Evolutionary conservation across 2,113 vertebrate species (phyloP).

Genomic region (Amblyopsis rosae): DNA sequence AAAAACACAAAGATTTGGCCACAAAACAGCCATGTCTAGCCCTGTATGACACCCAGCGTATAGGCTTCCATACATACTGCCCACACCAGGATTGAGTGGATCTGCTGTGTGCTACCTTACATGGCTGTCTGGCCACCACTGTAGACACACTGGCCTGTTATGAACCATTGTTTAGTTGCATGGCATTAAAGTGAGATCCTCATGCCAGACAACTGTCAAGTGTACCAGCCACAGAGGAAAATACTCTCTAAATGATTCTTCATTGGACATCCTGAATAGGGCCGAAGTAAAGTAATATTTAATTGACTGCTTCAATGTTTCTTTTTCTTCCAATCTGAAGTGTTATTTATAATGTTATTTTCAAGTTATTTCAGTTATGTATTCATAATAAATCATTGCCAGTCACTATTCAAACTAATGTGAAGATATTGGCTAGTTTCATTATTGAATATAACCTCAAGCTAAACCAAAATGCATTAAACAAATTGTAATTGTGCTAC

Average conservation of each 20-base stretch:
- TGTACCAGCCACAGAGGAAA: constrained; percentile 29
- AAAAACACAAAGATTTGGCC: constrained; percentile 12
- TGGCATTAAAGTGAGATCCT: constrained; percentile 41
- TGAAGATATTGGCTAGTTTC: not conserved
- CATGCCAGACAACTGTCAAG: constrained; percentile 35
- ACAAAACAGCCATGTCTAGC: constrained; percentile 5
- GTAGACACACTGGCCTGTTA: constrained; percentile 56
- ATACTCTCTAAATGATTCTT: constrained; percentile 21
- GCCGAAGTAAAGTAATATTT: constrained; percentile 13
- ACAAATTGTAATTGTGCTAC: not conserved
- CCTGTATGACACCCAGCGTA: constrained; percentile 13
- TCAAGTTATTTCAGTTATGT: not conserved
- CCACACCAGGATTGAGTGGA: constrained; percentile 35
- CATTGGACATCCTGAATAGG: not conserved
- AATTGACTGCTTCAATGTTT: constrained; percentile 10
- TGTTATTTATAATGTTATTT: no score
- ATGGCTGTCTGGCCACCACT: constrained; percentile 63
- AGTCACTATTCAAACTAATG: not conserved
- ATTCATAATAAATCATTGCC: not conserved
- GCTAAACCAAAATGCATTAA: not conserved
- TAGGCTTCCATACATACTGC: constrained; percentile 44
- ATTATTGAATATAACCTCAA: not conserved
- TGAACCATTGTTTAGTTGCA: constrained; percentile 67
- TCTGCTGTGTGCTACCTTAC: constrained; percentile 68
- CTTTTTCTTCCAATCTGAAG: not conserved